A percentile compares a stretch with the other conserved stretches of the same genome.
These are phyloP conservation scores for Chironomus striatipennis DNA, from an alignment of 1,140 invertebrate genomes.

Conservation along the genomic window DNA sequence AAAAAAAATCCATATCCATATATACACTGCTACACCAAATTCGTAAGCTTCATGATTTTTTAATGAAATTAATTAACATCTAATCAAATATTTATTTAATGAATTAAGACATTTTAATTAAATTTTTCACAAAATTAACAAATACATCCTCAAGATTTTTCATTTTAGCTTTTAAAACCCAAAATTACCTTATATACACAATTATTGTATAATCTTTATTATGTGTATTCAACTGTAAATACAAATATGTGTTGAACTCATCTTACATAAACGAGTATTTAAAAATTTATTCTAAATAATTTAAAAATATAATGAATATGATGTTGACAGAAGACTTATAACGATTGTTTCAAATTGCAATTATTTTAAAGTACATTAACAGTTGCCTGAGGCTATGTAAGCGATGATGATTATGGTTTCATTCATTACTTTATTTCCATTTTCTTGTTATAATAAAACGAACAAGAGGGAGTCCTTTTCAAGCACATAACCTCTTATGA, in stretches of 20 bases:
- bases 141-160: no score
- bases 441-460: not conserved
- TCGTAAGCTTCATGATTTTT: not conserved
- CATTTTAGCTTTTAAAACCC: no score
- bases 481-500: no score
- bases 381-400: not conserved
- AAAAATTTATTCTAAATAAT: no score
- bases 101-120: slow-evolving; percentile 4
- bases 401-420: slow-evolving; percentile 19
- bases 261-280: no score
- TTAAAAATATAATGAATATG: not conserved
- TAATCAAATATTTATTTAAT: slow-evolving; percentile 20
- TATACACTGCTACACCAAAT: no score
- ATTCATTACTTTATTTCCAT: not conserved
- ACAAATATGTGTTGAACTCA: no score
- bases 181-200: no score
- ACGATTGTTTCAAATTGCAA: slow-evolving; percentile 1
- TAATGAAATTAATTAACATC: slow-evolving; percentile 20
- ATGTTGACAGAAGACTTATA: slow-evolving; percentile 3
- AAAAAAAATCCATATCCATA: no score
- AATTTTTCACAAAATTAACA: not conserved
- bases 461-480: no score
- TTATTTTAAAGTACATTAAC: slow-evolving; percentile 15
- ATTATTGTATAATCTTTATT: no score
- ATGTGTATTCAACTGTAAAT: no score